Evolutionary conservation across 2,113 vertebrate species (phyloP).

Genomic region (Oxygymnocypris stewartii): DNA sequence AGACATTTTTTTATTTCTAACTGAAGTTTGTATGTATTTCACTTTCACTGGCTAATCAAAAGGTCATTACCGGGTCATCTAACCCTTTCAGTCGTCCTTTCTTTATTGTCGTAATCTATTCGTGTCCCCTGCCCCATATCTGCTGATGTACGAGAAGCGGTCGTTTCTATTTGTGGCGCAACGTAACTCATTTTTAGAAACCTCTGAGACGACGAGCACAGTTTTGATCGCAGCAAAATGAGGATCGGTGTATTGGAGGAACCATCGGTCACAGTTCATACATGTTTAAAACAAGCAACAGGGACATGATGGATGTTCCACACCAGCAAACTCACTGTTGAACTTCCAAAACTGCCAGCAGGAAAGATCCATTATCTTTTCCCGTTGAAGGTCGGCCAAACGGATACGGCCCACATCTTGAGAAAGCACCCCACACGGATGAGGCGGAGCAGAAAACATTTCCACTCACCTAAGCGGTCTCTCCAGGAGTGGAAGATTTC

Average conservation of each 20-base stretch:
- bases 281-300: conserved; percentile 47
- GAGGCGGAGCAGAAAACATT: conserved; percentile 63
- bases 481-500: conserved; percentile 70
- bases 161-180: conserved; percentile 40
- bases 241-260: conserved; percentile 34
- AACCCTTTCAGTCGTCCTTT: conserved; percentile 33
- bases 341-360: conserved; percentile 65
- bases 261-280: conserved; percentile 56
- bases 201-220: neutral
- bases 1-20: neutral
- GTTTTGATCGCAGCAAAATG: neutral
- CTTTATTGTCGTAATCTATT: conserved; percentile 46
- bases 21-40: conserved; percentile 36
- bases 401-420: conserved; percentile 67
- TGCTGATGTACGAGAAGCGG: conserved; percentile 43
- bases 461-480: conserved; percentile 68
- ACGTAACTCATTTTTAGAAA: conserved; percentile 57
- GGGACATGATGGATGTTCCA: conserved; percentile 23
- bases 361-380: conserved; percentile 68
- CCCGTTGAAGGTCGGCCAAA: conserved; percentile 74
- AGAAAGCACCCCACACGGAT: conserved; percentile 60
- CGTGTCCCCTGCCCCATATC: neutral
- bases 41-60: conserved; percentile 52
- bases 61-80: conserved; percentile 51
- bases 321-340: conserved; percentile 65